A percentile compares a stretch with the other conserved stretches of the same genome.
Conservation (phyloP, 2,797 vertebrate species). For the Meriones psammophilus region DNA sequence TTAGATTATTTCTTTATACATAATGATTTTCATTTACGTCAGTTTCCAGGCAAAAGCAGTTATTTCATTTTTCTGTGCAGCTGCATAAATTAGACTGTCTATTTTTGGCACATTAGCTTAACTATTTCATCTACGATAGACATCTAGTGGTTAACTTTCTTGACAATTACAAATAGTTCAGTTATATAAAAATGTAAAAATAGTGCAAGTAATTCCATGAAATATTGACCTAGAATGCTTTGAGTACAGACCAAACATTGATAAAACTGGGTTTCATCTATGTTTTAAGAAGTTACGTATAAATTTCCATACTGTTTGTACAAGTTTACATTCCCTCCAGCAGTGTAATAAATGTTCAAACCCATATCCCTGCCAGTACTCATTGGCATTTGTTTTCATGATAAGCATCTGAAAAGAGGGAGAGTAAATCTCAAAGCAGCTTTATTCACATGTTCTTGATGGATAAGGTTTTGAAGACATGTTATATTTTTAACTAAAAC, state of each 20-base stretch:
- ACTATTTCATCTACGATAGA: background rate
- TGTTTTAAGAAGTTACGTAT: background rate
- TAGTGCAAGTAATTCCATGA: background rate
- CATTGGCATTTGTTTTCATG: background rate
- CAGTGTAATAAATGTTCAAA: background rate
- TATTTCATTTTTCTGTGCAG: background rate
- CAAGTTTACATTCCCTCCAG: background rate
- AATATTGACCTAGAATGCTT: background rate
- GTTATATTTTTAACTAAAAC: background rate
- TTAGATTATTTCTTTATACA: background rate
- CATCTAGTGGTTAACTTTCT: background rate
- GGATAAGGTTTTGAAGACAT: background rate
- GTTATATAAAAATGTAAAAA: background rate
- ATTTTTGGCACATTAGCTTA: background rate
- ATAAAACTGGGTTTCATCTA: background rate
- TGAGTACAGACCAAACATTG: background rate
- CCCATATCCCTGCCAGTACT: too few species aligned
- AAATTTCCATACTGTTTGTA: background rate
- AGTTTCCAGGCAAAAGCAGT: background rate
- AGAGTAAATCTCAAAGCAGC: background rate
- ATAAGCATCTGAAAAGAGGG: background rate
- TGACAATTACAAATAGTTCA: background rate
- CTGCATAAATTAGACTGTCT: background rate
- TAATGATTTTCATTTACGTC: background rate
- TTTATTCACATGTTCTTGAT: background rate